These are phyloP conservation scores for Pyrocephalus nanus DNA, from an alignment of 2,797 vertebrate species.

Conservation along the genomic window DNA sequence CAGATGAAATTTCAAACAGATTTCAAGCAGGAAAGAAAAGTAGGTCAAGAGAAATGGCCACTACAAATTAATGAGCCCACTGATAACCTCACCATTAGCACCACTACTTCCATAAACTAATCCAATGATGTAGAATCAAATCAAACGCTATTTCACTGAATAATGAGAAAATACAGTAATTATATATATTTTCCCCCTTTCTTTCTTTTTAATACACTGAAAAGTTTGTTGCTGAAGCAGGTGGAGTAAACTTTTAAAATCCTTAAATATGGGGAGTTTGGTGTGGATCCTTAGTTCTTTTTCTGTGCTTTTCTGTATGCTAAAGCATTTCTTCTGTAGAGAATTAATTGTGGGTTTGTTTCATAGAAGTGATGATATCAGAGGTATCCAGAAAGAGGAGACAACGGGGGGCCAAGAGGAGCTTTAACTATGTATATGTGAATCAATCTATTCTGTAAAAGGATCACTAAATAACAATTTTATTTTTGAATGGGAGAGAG, in stretches of 20 bases:
- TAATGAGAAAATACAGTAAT: background rate
- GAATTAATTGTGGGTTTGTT: background rate
- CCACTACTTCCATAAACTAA: slow-evolving; percentile 28
- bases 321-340: background rate
- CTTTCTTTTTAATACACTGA: background rate
- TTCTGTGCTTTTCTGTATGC: background rate
- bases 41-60: slow-evolving; percentile 35
- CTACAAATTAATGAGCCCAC: slow-evolving; percentile 11
- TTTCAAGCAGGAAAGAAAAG: slow-evolving; percentile 51
- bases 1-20: slow-evolving; percentile 55
- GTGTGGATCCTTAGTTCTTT: background rate
- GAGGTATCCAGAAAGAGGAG: background rate
- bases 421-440: background rate
- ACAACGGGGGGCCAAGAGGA: background rate
- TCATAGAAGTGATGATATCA: background rate
- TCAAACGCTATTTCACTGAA: background rate
- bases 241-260: background rate
- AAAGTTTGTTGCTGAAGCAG: background rate
- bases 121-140: background rate
- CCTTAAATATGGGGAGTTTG: background rate
- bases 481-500: background rate
- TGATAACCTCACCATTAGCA: slow-evolving; percentile 23
- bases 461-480: background rate
- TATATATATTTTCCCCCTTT: background rate
- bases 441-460: background rate